phyloP scores from a whole-genome alignment of 2,113 vertebrate genomes.

The Psilopsiagon aurifrons region DNA sequence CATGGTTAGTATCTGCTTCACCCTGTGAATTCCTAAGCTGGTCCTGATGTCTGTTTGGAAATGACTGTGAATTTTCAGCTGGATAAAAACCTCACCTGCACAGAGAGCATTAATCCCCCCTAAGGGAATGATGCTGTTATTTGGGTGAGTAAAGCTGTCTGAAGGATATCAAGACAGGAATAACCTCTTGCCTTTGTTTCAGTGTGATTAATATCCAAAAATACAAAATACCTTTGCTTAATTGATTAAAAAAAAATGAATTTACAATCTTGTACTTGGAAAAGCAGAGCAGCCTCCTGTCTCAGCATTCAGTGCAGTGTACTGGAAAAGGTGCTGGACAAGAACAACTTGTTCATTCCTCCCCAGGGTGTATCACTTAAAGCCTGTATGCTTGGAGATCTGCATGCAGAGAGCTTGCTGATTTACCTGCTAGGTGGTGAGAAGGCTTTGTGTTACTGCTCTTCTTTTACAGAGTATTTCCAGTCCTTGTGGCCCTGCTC shows the following conservation, averaged over 20 bases:
- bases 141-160: background rate
- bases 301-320: background rate
- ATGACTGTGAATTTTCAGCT: background rate
- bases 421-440: fast-evolving
- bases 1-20: background rate
- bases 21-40: background rate
- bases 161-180: background rate
- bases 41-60: background rate
- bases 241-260: background rate
- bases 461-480: background rate
- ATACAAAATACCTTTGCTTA: background rate
- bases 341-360: background rate
- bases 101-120: background rate
- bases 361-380: background rate
- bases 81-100: background rate
- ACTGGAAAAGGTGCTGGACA: background rate
- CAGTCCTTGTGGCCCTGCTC: background rate
- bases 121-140: background rate
- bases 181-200: background rate
- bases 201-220: background rate
- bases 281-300: background rate
- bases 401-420: background rate
- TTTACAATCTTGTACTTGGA: background rate
- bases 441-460: background rate
- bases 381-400: background rate